These are phyloP conservation scores for Lanius collurio DNA, from an alignment of 2,113 vertebrate genomes.

Conservation along the genomic window DNA sequence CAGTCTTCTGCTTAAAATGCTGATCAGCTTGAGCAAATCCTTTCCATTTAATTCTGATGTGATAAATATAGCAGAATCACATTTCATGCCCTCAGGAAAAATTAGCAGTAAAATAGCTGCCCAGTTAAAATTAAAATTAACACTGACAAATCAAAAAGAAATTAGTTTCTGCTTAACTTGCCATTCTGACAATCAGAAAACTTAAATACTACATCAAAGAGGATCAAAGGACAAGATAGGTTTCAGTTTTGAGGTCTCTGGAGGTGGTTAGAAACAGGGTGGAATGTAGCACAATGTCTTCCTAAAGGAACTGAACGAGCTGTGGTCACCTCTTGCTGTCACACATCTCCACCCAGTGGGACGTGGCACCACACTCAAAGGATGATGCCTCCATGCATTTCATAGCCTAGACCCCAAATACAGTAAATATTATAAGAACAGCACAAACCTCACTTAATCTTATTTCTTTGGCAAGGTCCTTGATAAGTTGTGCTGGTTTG, in stretches of 20 bases:
- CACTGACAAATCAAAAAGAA: constrained; percentile 35
- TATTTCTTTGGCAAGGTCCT: constrained; percentile 99
- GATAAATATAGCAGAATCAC: constrained; percentile 8
- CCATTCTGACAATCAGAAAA: background rate
- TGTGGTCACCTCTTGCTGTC: background rate
- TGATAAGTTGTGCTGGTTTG: constrained; percentile 97
- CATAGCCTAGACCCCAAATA: background rate
- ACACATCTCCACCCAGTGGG: background rate
- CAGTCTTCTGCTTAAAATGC: constrained; percentile 11
- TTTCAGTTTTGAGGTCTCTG: background rate
- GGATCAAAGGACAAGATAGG: background rate
- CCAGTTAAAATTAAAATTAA: constrained; percentile 49
- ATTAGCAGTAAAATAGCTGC: constrained; percentile 22
- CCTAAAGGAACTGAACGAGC: background rate
- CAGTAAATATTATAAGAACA: background rate
- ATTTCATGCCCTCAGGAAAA: constrained; percentile 6
- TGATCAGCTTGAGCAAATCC: background rate
- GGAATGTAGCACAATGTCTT: background rate
- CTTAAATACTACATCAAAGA: background rate
- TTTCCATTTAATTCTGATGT: background rate
- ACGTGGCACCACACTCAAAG: background rate
- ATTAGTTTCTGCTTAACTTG: constrained; percentile 41
- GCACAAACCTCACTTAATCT: constrained; percentile 90
- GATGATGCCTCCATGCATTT: background rate
- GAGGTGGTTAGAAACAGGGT: background rate